A percentile compares a stretch with the other conserved stretches of the same genome.
These are phyloP conservation scores for Sarcoramphus papa DNA, from an alignment of 2,797 vertebrate species.

Conservation along the genomic window DNA sequence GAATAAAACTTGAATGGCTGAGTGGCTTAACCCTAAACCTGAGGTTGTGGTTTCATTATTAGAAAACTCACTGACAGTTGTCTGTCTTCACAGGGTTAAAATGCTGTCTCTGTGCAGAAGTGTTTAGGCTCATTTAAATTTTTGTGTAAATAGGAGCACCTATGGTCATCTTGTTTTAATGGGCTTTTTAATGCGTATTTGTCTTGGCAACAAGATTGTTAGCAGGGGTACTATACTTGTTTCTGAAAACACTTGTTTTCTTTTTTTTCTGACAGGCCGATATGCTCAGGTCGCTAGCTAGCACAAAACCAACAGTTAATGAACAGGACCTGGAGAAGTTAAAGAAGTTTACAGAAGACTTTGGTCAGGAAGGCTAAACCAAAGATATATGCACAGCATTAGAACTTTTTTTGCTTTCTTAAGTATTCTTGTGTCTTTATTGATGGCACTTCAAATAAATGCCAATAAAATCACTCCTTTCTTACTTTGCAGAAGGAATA, in stretches of 20 bases:
- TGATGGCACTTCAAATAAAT: slow-evolving; percentile 63
- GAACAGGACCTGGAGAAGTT: slow-evolving; percentile 93
- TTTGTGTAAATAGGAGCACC: not conserved
- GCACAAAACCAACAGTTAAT: slow-evolving; percentile 95
- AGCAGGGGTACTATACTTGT: not conserved
- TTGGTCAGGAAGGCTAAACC: slow-evolving; percentile 96
- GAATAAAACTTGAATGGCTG: not conserved
- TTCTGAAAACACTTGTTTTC: not conserved
- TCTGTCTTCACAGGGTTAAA: not conserved
- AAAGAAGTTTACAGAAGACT: slow-evolving; percentile 98
- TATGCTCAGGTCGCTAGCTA: slow-evolving; percentile 86
- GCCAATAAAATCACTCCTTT: slow-evolving; percentile 57
- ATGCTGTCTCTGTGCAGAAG: not conserved
- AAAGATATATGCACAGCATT: slow-evolving; percentile 72
- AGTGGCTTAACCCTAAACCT: not conserved
- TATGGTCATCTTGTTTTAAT: not conserved
- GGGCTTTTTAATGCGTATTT: not conserved
- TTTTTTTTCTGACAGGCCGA: slow-evolving; percentile 75
- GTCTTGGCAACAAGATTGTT: not conserved
- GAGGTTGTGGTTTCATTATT: not conserved
- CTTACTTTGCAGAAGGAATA: slow-evolving; percentile 44
- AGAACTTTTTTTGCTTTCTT: slow-evolving; percentile 57
- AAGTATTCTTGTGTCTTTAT: slow-evolving; percentile 56
- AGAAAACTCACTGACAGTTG: not conserved
- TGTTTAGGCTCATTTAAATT: not conserved